Conservation (phyloP, 1,140 invertebrate species). For the Diorhabda sublineata region DNA sequence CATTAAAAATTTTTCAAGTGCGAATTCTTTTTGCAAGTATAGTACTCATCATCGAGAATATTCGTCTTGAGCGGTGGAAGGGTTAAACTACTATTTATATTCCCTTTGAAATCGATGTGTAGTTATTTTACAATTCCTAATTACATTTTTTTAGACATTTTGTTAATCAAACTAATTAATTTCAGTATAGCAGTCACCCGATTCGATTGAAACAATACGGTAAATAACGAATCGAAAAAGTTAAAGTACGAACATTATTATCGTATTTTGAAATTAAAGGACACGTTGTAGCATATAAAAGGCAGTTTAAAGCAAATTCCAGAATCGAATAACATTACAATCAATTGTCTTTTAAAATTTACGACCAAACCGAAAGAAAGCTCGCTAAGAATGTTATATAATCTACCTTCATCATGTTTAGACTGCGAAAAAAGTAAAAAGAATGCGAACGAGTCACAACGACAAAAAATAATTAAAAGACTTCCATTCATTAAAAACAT, state of each 20-base stretch:
- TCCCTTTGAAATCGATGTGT: no score
- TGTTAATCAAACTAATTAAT: neutral
- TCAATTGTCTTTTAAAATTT: conserved; percentile 19
- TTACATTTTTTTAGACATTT: no score
- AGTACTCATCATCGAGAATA: no score
- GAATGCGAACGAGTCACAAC: conserved; percentile 6
- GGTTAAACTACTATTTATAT: no score
- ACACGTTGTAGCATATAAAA: conserved; percentile 23
- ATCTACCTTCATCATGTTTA: conserved; percentile 20
- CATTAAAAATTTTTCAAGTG: no score
- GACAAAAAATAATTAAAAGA: conserved; percentile 15
- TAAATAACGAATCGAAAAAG: neutral
- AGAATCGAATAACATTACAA: conserved; percentile 22
- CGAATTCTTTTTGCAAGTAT: no score
- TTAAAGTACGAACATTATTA: conserved; percentile 16
- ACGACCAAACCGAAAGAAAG: conserved; percentile 6
- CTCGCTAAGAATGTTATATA: conserved; percentile 19
- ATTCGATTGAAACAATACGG: neutral
- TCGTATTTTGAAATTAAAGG: conserved; percentile 23
- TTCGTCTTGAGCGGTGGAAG: no score
- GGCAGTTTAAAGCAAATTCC: conserved; percentile 24
- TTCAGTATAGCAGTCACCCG: neutral
- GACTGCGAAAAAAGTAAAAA: conserved; percentile 12
- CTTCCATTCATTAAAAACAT: conserved; percentile 10
- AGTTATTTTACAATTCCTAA: no score